Evolutionary conservation across 1,140 invertebrate genomes (phyloP), one percentile per base, ranked within the genome.

Genomic region (Mesaphorura yosii): DNA sequence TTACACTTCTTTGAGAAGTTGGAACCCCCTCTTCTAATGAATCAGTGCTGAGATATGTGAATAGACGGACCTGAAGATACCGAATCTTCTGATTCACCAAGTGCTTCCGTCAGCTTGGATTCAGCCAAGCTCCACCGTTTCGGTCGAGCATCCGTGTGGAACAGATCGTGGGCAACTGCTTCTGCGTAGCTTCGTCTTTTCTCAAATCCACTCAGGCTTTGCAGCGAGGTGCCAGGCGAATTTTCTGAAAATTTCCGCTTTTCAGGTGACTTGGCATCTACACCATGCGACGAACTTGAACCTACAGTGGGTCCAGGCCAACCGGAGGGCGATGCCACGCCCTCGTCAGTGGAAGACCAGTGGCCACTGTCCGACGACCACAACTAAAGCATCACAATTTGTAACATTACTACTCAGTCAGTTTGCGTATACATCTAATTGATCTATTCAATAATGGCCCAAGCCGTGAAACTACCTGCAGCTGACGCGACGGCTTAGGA

Each of bases 331-430:
- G 4, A 15, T n/a, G n/a, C 31, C 6, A 39, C 44, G 5, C 57
- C 57, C 15, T 59, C 57, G 26, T 59, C 57, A 23, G 49, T 44
- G 12, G 57, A 55, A 3, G 57, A 59, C 57, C 57, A 59, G 38
- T 59, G 57, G 12, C 57, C 57, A 51, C 57, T 59, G 42, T 59
- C 57, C 23, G 57, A 55, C 7, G 57, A 59, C 57, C 57, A 59
- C 25, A 59, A 38, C 57, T 59, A 27, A 2, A n/a, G 55, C 39
- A 53, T 28, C n/a, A 50, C 17, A 58, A 22, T 1, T 20, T 14
- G 14, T 20, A 50, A 46, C 15, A 47, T 27, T 47, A n/a, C 20
- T 27, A 17, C 20, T 10, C 15, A 46, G 23, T 7, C 14, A 46
- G 23, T 46, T 49, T 47, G 12, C 20, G 12, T 37, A 40, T 44